A percentile compares a stretch with the other conserved stretches of the same genome.
phyloP scores from a whole-genome alignment of 2,113 vertebrate species.

The Oreochromis spilurus region DNA sequence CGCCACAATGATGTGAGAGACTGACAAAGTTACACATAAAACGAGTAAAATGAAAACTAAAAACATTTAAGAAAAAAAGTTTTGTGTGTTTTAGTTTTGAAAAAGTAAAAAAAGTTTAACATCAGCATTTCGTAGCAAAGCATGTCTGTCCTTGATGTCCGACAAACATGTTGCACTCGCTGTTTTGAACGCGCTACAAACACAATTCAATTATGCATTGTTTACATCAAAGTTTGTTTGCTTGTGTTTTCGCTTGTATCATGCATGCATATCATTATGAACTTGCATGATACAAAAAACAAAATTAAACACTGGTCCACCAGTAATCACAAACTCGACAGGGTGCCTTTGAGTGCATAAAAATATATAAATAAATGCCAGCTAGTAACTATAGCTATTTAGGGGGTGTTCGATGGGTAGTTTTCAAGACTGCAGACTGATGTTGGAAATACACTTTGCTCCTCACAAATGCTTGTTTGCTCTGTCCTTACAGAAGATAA shows the following conservation, averaged over 20 bases:
- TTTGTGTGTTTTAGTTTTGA: neutral
- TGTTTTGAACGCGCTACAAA: neutral
- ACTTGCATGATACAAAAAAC: neutral
- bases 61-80: accelerated
- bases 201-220: neutral
- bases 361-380: neutral
- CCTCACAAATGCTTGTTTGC: neutral
- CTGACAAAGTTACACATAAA: neutral
- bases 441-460: neutral
- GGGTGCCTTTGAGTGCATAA: neutral
- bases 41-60: neutral
- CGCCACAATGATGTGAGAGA: neutral
- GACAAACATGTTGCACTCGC: neutral
- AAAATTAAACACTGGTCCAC: neutral
- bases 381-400: neutral
- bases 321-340: neutral
- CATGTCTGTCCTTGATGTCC: neutral
- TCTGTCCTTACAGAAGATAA: neutral
- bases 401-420: neutral
- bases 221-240: neutral
- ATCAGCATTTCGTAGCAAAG: neutral
- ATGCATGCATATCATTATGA: neutral
- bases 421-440: neutral
- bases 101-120: neutral
- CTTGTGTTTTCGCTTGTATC: neutral